Base-by-base conservation (phyloP, 2,888 invertebrate genomes). In the Yponomeuta cagnagella region DNA sequence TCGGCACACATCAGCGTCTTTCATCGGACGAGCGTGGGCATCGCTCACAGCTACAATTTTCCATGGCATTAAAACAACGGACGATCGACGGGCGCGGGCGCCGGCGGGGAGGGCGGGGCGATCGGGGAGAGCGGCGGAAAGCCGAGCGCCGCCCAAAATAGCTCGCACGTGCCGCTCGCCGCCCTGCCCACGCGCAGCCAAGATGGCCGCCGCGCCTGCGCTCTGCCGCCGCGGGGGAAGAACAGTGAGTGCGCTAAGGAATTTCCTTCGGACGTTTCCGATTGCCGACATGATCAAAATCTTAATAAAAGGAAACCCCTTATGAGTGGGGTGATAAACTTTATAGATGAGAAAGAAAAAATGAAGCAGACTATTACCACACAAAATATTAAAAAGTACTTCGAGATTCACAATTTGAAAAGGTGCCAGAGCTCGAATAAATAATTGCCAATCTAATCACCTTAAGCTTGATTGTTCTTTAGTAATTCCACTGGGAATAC, bases 161-260 rank as follows among this genome's bases (percentile, higher is more conserved):
- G 90, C 81, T 77, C 92, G 90, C 91, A 92, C 92, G 92, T 92
- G 92, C 90, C 90, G 83, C 80, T 80, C 81, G 81, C 81, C 83
- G 86, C 71, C 83, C 83, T 88, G 90, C 90, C 89, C 90, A 88
- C 88, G 91, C 90, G 90, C 90, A 86, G 79, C 75, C 85, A 91
- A 90, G 81, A 92, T 92, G 91, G 91, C 91, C 82, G 90, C 85
- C 82, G 77, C 68, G 73, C 72, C 48, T 68, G 68, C 68, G 52
- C 48, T 68, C 52, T 15, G 52, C 52, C 52, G 52, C 52, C 15
- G 12, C 8, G 15, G 52, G 15, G 52, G 15, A 58, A 58, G 52
- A 58, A 58, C 52, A 58, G 52, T 58, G 15, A 33, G 12, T 12
- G 31, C 65, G 65, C 30, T 33, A 30, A 65, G 65, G 33, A 31